Evolutionary conservation across 1,140 invertebrate genomes (phyloP), one percentile per base, ranked within the genome.

Genomic region (Charaxes varanes): DNA sequence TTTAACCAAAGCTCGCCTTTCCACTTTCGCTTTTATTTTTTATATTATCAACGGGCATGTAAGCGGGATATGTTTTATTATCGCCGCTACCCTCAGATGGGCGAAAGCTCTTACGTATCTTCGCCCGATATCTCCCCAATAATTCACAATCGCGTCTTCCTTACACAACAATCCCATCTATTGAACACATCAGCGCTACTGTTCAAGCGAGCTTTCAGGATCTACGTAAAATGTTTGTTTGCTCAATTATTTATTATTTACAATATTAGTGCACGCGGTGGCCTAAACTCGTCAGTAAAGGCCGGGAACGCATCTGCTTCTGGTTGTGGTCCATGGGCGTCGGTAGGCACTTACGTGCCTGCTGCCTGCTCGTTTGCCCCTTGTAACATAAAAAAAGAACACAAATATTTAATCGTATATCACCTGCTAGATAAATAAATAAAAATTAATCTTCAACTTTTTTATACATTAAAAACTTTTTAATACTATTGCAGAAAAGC

Each of bases 61-160:
- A 24, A 32, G 34, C 31, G 43, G 16, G 12, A 48, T 41, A 58
- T 53, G 55, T 53, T 58, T 53, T 54, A 57, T 57, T 53, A 46
- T 40, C 46, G 35, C 1, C 23, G 13, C 27, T 36, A 41, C 37
- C 42, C 51, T 35, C 42, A 55, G 56, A 63, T 65, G 62, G 59
- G 41, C 50, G 42, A 58, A 60, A 60, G 62, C 65, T 62, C 50
- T 64, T 56, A 58, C 56, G 56, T 60, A 55, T 55, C 51, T 32
- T 34, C 38, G 49, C 28, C 45, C 62, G 60, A 64, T 62, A 69
- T 65, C 54, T 44, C 34, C 32, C 42, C 59, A 61, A 65, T 69
- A 69, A 69, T 53, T 69, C 65, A 65, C 59, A 63, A 69, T 69
- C 54, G 53, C 54, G 48, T 69, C 64, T 63, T 62, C 62, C 56